Base-by-base conservation (phyloP, 2,888 invertebrate genomes). In the Elegia similella region DNA sequence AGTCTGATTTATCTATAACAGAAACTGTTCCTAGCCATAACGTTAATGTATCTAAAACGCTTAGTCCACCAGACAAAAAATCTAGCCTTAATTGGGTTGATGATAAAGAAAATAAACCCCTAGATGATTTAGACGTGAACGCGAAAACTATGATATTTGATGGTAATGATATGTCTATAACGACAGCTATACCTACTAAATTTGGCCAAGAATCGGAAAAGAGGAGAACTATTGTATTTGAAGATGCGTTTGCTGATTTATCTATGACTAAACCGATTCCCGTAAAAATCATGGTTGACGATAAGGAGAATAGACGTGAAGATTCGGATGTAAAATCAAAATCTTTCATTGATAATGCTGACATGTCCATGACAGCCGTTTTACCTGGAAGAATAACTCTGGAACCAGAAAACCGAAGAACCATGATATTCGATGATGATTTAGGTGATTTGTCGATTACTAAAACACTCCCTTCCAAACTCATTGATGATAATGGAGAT, bases 1-100 rank as follows among this genome's bases (percentile, higher is more conserved):
- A 77, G 6, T 81, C 76, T 12, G 84, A 90, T 62, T 88, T 90
- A 88, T 88, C 89, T 0, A 84, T 89, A 38, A 89, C 89, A 0
- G 86, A 88, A 30, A 84, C 82, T 0, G 71, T 90, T 13, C 73
- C 67, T 0, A 80, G 76, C 59, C 82, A 84, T 0, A 80, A 84
- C 65, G 82, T 86, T 0, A 61, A 43, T 53, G 30, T 53, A 7
- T 53, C 53, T 29, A 55, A 17, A 44, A 17, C 12, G 5, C 13
- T 16, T 5, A 55, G 12, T 43, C 42, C 42, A 2, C 16, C 53
- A 0, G 38, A 17, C 34, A 66, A 68, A 34, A 68, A 72, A 16
- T 38, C 34, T 8, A 50, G 50, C 34, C 34, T 50, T n/a, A 81
- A 86, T 63, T 86, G 82, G 81, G 67, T 68, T 1, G 68, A 69